Percentiles rank a stretch among this genome's conserved stretches.
Conservation (phyloP, 2,888 invertebrate genomes). For the Drosophila parthenogenetica region DNA sequence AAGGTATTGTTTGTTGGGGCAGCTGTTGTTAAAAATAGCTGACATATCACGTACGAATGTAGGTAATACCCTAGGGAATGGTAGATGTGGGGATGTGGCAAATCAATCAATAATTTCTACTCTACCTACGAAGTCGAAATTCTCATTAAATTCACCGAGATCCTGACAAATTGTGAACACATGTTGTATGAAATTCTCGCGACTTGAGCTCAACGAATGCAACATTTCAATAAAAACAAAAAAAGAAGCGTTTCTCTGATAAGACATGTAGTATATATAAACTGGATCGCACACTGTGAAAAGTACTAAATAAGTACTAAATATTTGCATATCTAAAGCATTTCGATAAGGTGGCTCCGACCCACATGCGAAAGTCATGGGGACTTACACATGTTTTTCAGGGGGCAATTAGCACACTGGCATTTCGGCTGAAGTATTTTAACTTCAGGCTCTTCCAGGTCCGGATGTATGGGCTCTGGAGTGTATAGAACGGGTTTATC, state of each 20-base stretch:
- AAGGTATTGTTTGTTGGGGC: conserved; percentile 17
- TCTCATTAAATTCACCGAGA: conserved; percentile 69
- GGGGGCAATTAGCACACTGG: conserved; percentile 81
- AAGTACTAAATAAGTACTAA: conserved; percentile 1
- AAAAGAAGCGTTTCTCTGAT: neutral
- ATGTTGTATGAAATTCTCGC: conserved; percentile 58
- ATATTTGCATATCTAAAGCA: conserved; percentile 69
- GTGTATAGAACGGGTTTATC: conserved; percentile 45
- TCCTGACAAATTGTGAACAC: conserved; percentile 70
- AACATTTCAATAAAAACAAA: conserved; percentile 45
- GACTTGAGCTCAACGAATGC: conserved; percentile 52
- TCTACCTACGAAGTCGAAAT: conserved; percentile 77
- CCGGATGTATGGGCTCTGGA: conserved; percentile 35
- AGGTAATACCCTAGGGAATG: neutral
- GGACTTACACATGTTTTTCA: conserved; percentile 82
- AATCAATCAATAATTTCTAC: neutral
- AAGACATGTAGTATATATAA: too few relatives aligned
- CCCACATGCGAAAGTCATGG: conserved; percentile 11
- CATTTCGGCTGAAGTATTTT: conserved; percentile 68
- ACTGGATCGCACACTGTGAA: conserved; percentile 10
- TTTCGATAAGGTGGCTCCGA: conserved; percentile 67
- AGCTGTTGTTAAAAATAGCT: conserved; percentile 21
- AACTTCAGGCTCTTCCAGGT: conserved; percentile 51
- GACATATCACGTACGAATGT: conserved; percentile 5
- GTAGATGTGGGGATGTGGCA: conserved; percentile 9